A percentile compares a stretch with the other conserved stretches of the same genome.
Evolutionary conservation across 2,113 vertebrate species (phyloP).

Genomic region (Larimichthys crocea): DNA sequence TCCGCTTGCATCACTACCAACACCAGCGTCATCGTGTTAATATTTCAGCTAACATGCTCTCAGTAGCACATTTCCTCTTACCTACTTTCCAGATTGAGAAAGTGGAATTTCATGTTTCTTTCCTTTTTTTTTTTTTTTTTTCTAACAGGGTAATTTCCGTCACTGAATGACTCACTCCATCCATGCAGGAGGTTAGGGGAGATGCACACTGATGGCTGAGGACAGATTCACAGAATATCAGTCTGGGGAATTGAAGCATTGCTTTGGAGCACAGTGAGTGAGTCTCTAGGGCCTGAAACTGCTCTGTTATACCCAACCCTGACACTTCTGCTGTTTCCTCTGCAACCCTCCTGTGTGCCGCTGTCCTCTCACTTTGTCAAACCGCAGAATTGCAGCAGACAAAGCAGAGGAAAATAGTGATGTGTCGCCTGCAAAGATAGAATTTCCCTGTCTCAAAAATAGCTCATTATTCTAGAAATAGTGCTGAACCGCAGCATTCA

Average conservation of each 20-base stretch:
- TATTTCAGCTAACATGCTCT: constrained; percentile 45
- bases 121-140: constrained; percentile 9
- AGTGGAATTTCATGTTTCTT: constrained; percentile 48
- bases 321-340: constrained; percentile 42
- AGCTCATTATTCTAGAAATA: not conserved
- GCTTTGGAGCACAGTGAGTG: constrained; percentile 37
- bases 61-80: constrained; percentile 39
- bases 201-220: constrained; percentile 21
- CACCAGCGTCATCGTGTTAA: constrained; percentile 27
- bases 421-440: no score
- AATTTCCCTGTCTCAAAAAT: constrained; percentile 10
- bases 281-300: constrained; percentile 40
- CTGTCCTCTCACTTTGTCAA: constrained; percentile 58
- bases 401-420: constrained; percentile 4
- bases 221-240: constrained; percentile 31
- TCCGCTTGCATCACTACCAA: constrained; percentile 5
- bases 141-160: constrained; percentile 2
- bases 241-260: constrained; percentile 43
- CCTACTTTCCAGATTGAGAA: constrained; percentile 18
- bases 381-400: constrained; percentile 23
- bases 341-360: constrained; percentile 28
- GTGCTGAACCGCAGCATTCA: not conserved
- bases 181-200: not conserved
- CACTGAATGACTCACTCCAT: constrained; percentile 24
- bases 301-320: constrained; percentile 29